Evolutionary conservation across 2,113 vertebrate species (phyloP).

Genomic region (Cynoglossus semilaevis): DNA sequence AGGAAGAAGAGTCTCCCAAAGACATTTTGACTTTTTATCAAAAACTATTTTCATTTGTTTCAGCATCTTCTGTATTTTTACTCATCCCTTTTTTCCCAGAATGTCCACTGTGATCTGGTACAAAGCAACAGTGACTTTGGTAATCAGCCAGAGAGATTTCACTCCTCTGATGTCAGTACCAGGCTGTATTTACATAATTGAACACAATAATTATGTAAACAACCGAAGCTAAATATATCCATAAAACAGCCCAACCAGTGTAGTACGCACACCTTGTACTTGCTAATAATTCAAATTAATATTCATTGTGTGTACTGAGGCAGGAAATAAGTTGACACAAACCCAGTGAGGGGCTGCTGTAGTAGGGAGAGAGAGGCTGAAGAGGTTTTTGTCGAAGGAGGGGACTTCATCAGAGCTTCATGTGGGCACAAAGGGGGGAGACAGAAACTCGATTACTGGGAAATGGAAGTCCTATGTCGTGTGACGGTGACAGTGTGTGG

Average conservation of each 20-base stretch:
- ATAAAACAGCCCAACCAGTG: neutral
- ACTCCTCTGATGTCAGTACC: too few species aligned
- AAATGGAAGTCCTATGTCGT: constrained; percentile 66
- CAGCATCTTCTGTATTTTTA: too few species aligned
- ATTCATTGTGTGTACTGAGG: constrained; percentile 47
- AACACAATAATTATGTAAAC: too few species aligned
- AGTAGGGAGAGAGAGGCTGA: constrained; percentile 13
- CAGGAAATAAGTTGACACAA: constrained; percentile 42
- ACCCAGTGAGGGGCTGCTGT: constrained; percentile 11
- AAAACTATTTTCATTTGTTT: too few species aligned
- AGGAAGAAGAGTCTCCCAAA: too few species aligned
- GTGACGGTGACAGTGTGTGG: constrained; percentile 54
- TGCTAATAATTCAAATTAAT: constrained; percentile 32
- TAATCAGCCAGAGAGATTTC: too few species aligned
- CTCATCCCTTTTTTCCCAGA: too few species aligned
- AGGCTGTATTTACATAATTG: too few species aligned
- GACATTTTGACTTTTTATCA: too few species aligned
- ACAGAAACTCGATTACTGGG: constrained; percentile 72
- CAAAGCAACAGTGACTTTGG: too few species aligned
- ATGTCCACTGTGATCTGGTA: too few species aligned
- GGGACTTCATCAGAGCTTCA: constrained; percentile 59
- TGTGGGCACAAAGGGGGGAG: constrained; percentile 65
- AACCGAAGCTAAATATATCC: too few species aligned
- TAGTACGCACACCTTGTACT: neutral
- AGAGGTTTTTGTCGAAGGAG: neutral